These are phyloP conservation scores for Tragelaphus strepsiceros DNA, from an alignment of 2,113 vertebrate genomes.

Conservation along the genomic window DNA sequence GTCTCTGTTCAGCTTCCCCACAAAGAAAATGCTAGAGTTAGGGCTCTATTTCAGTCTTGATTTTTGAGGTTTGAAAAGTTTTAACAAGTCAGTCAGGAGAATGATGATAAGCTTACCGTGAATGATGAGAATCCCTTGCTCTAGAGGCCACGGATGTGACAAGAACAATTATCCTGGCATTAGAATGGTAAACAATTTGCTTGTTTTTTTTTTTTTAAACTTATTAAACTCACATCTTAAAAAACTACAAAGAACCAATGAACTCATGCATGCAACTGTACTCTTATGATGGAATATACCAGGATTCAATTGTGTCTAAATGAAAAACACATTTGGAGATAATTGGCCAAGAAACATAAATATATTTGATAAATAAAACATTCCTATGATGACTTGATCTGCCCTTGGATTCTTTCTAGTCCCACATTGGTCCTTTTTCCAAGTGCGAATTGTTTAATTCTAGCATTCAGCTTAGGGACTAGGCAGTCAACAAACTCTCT, in stretches of 20 bases:
- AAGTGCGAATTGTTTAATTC: neutral
- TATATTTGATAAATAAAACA: conserved; percentile 82
- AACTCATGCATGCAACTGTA: conserved; percentile 76
- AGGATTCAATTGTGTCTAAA: conserved; percentile 74
- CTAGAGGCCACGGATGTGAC: conserved; percentile 31
- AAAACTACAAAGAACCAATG: conserved; percentile 72
- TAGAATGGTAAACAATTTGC: conserved; percentile 55
- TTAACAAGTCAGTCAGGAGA: conserved; percentile 11
- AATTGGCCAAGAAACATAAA: conserved; percentile 75
- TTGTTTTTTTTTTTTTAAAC: conserved; percentile 65
- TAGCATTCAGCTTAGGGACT: neutral
- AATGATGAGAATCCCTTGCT: neutral
- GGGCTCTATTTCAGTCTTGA: neutral
- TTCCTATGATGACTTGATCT: conserved; percentile 69
- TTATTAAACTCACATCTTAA: conserved; percentile 54
- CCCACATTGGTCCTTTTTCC: neutral
- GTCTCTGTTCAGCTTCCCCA: neutral
- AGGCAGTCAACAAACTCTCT: neutral
- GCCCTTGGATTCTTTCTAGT: neutral
- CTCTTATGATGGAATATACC: conserved; percentile 70
- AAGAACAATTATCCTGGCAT: conserved; percentile 42
- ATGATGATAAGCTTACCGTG: neutral
- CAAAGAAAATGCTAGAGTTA: conserved; percentile 31
- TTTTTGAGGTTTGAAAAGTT: conserved; percentile 46
- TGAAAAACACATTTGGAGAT: conserved; percentile 72